Percentiles rank a stretch among this genome's conserved stretches.
Conservation (phyloP, 2,113 vertebrate species). For the Herpailurus yagouaroundi region DNA sequence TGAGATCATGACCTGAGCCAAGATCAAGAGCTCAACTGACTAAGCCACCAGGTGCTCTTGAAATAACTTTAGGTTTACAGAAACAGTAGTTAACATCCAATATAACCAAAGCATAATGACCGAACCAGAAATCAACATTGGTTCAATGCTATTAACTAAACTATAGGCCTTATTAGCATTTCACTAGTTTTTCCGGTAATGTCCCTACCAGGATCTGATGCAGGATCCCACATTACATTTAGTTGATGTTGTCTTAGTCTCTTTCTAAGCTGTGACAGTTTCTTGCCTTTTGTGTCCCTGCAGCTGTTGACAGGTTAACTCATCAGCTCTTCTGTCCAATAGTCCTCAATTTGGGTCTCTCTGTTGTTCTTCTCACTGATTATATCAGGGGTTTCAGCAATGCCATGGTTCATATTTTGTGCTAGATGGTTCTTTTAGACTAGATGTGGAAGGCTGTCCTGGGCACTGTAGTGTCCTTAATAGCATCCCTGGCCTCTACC, state of each 20-base stretch:
- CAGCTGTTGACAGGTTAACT: not conserved
- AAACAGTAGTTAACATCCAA: not conserved
- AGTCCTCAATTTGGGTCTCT: not conserved
- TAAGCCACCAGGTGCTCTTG: not conserved
- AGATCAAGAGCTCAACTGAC: too few relatives aligned
- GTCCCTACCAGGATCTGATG: not conserved
- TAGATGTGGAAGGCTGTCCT: not conserved
- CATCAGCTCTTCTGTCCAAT: not conserved
- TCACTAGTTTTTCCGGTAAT: not conserved
- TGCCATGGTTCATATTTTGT: not conserved
- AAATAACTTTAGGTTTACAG: not conserved
- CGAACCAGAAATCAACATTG: not conserved
- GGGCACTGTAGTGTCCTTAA: not conserved
- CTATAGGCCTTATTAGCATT: not conserved
- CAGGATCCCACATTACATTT: not conserved
- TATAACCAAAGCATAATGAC: not conserved
- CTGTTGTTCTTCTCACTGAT: not conserved
- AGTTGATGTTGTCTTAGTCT: not conserved
- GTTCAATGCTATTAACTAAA: not conserved
- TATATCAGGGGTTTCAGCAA: not conserved
- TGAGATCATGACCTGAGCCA: too few relatives aligned
- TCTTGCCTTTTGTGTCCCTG: not conserved
- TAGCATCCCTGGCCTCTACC: not conserved
- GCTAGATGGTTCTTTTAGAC: not conserved
- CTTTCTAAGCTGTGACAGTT: not conserved